phyloP scores from a whole-genome alignment of 2,797 vertebrate species.

The Lutjanus argentimaculatus region DNA sequence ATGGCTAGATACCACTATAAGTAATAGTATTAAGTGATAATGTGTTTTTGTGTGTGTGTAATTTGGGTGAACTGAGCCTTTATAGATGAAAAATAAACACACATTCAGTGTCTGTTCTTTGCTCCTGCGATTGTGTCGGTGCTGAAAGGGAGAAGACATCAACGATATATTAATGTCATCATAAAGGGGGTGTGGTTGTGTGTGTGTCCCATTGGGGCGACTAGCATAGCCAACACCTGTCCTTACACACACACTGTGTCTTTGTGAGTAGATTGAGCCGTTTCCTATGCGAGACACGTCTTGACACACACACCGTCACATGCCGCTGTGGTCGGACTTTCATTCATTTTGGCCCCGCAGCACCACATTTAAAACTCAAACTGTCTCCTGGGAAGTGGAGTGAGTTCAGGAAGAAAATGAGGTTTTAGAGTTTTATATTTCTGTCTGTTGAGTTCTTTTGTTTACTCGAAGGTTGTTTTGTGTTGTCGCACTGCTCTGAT shows the following conservation, averaged over 20 bases:
- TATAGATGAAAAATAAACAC: background rate
- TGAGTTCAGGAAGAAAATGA: background rate
- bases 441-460: background rate
- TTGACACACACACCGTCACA: constrained; percentile 9
- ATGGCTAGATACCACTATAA: background rate
- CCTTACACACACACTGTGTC: constrained; percentile 24
- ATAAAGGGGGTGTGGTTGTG: background rate
- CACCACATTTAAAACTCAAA: background rate
- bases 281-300: constrained; percentile 18
- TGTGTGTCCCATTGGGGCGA: constrained; percentile 20
- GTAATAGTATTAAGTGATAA: background rate
- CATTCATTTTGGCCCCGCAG: background rate
- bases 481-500: constrained; percentile 24
- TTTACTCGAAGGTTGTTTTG: constrained; percentile 27
- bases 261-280: constrained; percentile 27
- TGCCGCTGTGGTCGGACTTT: background rate
- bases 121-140: background rate
- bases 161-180: constrained; percentile 23
- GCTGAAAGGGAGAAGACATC: constrained; percentile 20
- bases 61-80: background rate
- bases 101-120: background rate
- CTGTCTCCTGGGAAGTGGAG: background rate
- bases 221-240: constrained; percentile 55
- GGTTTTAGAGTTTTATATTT: constrained; percentile 13
- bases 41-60: background rate